Conservation (phyloP, 2,888 invertebrate genomes). For the Syrista parreyssii region DNA sequence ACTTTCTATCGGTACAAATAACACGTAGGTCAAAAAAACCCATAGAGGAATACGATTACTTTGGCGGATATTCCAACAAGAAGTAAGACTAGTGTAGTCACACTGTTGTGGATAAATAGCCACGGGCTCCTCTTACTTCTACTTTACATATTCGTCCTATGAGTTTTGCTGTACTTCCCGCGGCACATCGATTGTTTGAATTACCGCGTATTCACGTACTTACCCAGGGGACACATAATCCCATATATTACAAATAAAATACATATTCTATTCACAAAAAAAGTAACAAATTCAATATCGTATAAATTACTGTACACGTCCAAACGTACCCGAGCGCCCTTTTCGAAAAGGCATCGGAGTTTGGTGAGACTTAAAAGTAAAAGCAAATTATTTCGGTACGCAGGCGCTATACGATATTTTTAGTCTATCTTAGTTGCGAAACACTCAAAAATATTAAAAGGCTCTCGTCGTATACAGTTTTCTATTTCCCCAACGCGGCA, state of each 20-base stretch:
- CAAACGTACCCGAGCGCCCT: not conserved
- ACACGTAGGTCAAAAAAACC: not conserved
- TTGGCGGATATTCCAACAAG: not conserved
- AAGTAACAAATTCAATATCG: not conserved
- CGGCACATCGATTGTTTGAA: not conserved
- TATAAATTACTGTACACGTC: constrained; percentile 4
- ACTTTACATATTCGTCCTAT: not conserved
- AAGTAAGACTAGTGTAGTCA: not conserved
- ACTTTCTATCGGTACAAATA: not conserved
- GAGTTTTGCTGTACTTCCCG: not conserved
- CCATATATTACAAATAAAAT: not conserved
- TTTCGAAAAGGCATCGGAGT: not conserved
- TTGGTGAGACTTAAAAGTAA: not conserved
- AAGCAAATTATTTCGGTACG: not conserved
- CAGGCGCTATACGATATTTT: not conserved
- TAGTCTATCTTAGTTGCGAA: not conserved
- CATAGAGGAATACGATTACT: not conserved
- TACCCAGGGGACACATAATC: not conserved
- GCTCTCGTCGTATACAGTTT: not conserved
- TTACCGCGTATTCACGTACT: not conserved
- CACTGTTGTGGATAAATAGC: not conserved
- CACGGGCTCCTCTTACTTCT: not conserved
- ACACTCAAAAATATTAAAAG: not conserved
- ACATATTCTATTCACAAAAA: constrained; percentile 5
- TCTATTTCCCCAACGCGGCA: not conserved